Evolutionary conservation across 2,888 invertebrate species (phyloP).

Genomic region (Drosophila mayaguana): DNA sequence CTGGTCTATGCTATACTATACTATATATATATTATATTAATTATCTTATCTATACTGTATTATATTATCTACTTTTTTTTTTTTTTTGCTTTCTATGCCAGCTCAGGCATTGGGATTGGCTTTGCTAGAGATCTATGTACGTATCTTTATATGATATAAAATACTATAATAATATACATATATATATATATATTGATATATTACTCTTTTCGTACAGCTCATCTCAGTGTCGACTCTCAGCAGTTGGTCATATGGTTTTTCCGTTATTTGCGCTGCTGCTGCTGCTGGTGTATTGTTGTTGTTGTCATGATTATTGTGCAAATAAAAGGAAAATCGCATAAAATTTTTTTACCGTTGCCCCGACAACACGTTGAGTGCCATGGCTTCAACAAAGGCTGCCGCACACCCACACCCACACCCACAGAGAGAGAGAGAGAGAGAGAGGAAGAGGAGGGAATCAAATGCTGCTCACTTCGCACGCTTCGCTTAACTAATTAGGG

Average conservation of each 20-base stretch:
- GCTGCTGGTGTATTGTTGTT: slow-evolving; percentile 18
- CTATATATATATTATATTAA: too few relatives aligned
- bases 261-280: slow-evolving; percentile 3
- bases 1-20: too few relatives aligned
- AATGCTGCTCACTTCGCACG: slow-evolving; percentile 46
- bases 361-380: slow-evolving; percentile 58
- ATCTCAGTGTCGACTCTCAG: slow-evolving; percentile 28
- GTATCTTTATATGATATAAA: too few relatives aligned
- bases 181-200: too few relatives aligned
- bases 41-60: too few relatives aligned
- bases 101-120: too few relatives aligned
- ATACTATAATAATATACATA: too few relatives aligned
- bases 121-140: too few relatives aligned
- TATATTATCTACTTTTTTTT: too few relatives aligned
- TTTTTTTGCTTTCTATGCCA: too few relatives aligned
- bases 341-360: slow-evolving; percentile 54
- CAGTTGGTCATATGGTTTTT: neutral
- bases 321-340: slow-evolving; percentile 61
- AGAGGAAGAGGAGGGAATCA: neutral
- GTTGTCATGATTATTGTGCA: slow-evolving; percentile 65
- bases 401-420: neutral
- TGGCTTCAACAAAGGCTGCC: slow-evolving; percentile 65
- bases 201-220: slow-evolving; percentile 7
- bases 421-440: neutral
- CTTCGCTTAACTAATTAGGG: slow-evolving; percentile 77